phyloP scores from a whole-genome alignment of 2,113 vertebrate species.

The Anolis carolinensis region DNA sequence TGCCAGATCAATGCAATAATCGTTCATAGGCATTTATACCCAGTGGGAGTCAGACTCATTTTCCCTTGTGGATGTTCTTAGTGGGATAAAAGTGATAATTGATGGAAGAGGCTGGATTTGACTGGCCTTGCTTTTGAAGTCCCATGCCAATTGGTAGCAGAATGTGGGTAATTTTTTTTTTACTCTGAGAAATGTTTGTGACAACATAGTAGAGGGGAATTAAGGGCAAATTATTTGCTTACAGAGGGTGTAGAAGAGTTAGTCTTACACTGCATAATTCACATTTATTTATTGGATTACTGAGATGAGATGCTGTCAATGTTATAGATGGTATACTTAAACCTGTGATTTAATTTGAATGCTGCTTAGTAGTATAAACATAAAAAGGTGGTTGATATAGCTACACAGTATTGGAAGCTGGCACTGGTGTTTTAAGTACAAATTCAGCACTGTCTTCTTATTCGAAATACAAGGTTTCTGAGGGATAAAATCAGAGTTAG shows the following conservation, averaged over 20 bases:
- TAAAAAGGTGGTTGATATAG: too few relatives aligned
- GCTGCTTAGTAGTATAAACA: too few relatives aligned
- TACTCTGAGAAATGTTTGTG: not conserved
- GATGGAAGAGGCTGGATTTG: not conserved
- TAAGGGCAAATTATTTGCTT: not conserved
- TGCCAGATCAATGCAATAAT: not conserved
- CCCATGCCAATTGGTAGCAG: not conserved
- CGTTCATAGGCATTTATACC: not conserved
- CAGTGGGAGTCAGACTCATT: not conserved
- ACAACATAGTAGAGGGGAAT: not conserved
- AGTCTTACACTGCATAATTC: not conserved
- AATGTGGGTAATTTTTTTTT: not conserved
- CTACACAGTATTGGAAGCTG: too few relatives aligned
- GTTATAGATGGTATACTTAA: too few relatives aligned
- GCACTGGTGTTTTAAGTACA: too few relatives aligned
- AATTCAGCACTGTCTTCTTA: too few relatives aligned
- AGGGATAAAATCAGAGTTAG: too few relatives aligned
- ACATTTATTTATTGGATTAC: not conserved
- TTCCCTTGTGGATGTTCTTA: not conserved
- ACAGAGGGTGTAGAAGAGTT: not conserved
- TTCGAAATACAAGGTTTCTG: too few relatives aligned
- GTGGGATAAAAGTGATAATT: not conserved
- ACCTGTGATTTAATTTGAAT: too few relatives aligned
- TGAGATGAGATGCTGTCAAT: too few relatives aligned
- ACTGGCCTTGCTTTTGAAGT: not conserved